phyloP scores from a whole-genome alignment of 2,797 vertebrate species.

The Phoebastria nigripes region DNA sequence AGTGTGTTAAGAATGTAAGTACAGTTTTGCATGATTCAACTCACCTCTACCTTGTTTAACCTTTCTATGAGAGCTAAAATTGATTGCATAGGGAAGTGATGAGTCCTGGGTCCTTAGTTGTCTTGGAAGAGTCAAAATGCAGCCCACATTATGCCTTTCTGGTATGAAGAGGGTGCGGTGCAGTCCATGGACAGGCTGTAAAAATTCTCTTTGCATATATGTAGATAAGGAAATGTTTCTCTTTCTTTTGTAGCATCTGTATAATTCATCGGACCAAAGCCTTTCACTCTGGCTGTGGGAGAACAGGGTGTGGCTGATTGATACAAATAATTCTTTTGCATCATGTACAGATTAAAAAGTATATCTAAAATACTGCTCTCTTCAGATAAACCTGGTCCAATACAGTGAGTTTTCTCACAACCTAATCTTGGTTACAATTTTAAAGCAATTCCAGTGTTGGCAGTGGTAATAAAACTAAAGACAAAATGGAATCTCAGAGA shows the following conservation, averaged over 20 bases:
- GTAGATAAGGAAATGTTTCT: not conserved
- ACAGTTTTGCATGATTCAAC: not conserved
- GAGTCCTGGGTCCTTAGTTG: not conserved
- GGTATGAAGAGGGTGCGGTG: accelerated
- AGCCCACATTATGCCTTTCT: not conserved
- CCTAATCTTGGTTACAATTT: not conserved
- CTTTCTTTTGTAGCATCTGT: not conserved
- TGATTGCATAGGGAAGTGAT: not conserved
- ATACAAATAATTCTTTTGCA: not conserved
- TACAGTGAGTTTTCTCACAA: not conserved
- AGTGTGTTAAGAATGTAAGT: not conserved
- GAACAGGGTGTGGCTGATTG: not conserved
- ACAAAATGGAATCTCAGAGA: not conserved
- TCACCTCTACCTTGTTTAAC: not conserved
- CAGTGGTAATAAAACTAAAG: not conserved
- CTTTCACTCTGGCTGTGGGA: not conserved
- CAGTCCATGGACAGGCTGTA: not conserved
- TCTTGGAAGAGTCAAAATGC: not conserved
- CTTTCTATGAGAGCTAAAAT: not conserved
- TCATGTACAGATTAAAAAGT: not conserved
- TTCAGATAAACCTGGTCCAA: not conserved
- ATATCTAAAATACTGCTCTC: not conserved
- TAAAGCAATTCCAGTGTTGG: not conserved
- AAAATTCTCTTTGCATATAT: not conserved
- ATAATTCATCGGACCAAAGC: not conserved